Conservation (phyloP, 2,888 invertebrate species). For the Odontocolon sp. region DNA sequence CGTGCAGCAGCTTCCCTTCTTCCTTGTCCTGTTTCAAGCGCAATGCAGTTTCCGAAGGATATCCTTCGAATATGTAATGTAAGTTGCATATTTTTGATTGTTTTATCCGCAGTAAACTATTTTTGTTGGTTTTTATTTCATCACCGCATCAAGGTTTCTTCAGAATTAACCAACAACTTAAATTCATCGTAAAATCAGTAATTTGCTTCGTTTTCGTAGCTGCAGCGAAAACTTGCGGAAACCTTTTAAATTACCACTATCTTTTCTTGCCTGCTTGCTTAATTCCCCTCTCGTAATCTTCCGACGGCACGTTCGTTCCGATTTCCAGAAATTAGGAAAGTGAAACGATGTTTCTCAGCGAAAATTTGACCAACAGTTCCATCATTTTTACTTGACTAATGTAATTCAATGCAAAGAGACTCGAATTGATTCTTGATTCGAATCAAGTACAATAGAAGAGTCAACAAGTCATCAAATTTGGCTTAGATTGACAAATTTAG, state of each 20-base stretch:
- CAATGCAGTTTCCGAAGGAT: conserved; percentile 65
- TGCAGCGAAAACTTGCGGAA: background rate
- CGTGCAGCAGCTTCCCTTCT: conserved; percentile 64
- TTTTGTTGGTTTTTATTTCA: too few relatives aligned
- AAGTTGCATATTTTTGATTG: too few relatives aligned
- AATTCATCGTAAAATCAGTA: background rate
- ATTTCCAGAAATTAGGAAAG: background rate
- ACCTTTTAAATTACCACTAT: background rate
- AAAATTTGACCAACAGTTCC: background rate
- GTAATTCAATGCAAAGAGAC: background rate
- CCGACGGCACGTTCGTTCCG: conserved; percentile 28
- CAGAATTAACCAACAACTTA: background rate
- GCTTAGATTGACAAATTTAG: too few relatives aligned
- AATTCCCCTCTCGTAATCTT: background rate
- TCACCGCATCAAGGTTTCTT: too few relatives aligned
- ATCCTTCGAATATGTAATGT: too few relatives aligned
- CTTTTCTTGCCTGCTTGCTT: background rate
- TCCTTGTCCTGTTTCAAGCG: conserved; percentile 59
- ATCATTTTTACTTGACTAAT: background rate
- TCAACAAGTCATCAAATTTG: conserved; percentile 13
- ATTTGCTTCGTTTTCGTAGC: conserved; percentile 3
- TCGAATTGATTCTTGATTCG: background rate
- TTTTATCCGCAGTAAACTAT: too few relatives aligned
- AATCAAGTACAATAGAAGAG: background rate
- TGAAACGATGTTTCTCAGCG: background rate